Evolutionary conservation across 2,797 vertebrate genomes (phyloP).

Genomic region (Eulemur mongoz): DNA sequence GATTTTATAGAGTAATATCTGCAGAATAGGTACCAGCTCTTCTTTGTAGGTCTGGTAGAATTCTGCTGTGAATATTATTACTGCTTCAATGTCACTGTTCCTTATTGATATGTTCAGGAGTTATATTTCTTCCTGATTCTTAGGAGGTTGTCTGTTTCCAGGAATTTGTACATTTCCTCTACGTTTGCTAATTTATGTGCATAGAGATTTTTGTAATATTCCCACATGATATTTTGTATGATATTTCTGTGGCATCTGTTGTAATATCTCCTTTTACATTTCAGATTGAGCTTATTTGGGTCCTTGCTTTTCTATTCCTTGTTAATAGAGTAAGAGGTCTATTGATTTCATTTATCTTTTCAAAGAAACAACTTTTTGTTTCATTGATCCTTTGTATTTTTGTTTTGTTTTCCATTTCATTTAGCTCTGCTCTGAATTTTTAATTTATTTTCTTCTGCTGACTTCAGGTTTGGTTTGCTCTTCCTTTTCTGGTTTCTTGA

Average conservation of each 20-base stretch:
- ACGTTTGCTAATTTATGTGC: background rate
- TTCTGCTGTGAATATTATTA: background rate
- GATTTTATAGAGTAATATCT: background rate
- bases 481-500: background rate
- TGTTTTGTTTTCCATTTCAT: background rate
- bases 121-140: background rate
- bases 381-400: background rate
- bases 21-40: background rate
- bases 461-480: background rate
- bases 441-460: background rate
- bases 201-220: background rate
- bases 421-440: background rate
- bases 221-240: background rate
- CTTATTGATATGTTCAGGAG: background rate
- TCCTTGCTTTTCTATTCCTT: background rate
- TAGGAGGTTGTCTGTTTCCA: background rate
- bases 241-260: background rate
- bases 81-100: background rate
- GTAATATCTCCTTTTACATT: background rate
- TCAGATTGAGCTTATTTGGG: background rate
- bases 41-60: background rate
- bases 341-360: background rate
- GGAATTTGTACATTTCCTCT: background rate
- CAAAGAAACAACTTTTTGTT: background rate
- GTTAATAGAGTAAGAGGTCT: background rate